Base-by-base conservation (phyloP, 2,797 vertebrate species). In the Natrix natrix region DNA sequence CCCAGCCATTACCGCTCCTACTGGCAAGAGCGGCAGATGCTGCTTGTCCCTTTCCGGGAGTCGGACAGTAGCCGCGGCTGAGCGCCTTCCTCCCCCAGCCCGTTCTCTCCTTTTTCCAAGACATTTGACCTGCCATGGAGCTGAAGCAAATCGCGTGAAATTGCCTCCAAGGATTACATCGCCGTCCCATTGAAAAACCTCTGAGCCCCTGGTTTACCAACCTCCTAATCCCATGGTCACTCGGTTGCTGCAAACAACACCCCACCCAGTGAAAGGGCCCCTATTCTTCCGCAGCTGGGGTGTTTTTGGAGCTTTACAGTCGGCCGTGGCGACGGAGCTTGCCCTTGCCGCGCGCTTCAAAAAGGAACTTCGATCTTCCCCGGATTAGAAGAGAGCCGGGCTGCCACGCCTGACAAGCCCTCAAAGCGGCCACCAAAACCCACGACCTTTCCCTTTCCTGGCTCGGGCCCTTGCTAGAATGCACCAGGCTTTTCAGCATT, bases 121-220 rank as follows among this genome's bases (percentile, higher is more conserved):
- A 97, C 97, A 96, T 97, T 97, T 98, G 98, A 98, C 98, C 97
- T 95, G 97, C 98, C 97, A 97, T 98, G 98, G 98, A 98, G 97
- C 97, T 97, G 97, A 97, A 97, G 93, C 98, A 98, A 98, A 98
- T 97, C 97, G 98, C 98, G 98, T 98, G 98, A 98, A 98, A 99
- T 99, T 98, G 98, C 98, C 97, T 98, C 94, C 97, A 97, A 94
- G 98, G 98, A 99, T 99, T 98, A 99, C 98, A 97, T 97, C 98
- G 97, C 97, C 97, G 97, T 94, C 96, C 97, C 96, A 97, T 96
- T 96, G 97, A 98, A 97, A 97, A 96, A 94, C 95, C 97, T 94
- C 97, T 95, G 95, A 93, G 97, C 96, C 97, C 87, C 98, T 98
- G 98, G 98, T 98, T 98, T 97, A 97, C 97, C 98, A 98, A 96